Conservation (phyloP, 2,113 vertebrate genomes). For the Euleptes europaea region DNA sequence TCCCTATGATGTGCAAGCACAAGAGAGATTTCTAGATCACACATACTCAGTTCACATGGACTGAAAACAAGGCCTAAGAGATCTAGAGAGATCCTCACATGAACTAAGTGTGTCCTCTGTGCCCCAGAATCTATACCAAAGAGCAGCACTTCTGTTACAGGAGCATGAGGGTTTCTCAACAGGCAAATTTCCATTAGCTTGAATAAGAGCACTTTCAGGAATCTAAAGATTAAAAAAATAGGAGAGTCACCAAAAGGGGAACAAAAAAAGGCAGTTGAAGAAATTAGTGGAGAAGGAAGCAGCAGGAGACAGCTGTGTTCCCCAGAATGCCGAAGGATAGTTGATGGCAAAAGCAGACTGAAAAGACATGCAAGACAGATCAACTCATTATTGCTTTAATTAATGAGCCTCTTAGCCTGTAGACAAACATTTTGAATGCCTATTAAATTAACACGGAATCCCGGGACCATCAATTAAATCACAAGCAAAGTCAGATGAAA, state of each 20-base stretch:
- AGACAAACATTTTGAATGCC: constrained; percentile 60
- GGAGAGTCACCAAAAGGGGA: not conserved
- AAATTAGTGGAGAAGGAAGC: not conserved
- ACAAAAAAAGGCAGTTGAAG: not conserved
- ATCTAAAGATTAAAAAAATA: not conserved
- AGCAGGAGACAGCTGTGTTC: not conserved
- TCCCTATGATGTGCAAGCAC: no score
- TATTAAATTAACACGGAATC: constrained; percentile 33
- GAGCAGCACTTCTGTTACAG: no score
- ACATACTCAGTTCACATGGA: no score
- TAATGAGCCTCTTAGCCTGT: constrained; percentile 53
- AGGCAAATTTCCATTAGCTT: no score
- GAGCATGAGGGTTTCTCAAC: no score
- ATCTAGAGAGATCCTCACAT: no score
- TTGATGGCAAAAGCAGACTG: constrained; percentile 30
- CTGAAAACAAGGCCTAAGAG: no score
- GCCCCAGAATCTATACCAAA: no score
- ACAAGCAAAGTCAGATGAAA: not conserved
- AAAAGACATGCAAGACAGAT: constrained; percentile 33
- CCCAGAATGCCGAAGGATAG: constrained; percentile 20
- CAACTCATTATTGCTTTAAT: constrained; percentile 56
- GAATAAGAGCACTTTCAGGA: no score
- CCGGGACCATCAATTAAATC: not conserved
- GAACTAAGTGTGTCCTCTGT: no score
- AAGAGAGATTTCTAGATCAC: no score